A percentile compares a stretch with the other conserved stretches of the same genome.
Conservation (phyloP, 2,113 vertebrate species). For the Marmota monax region DNA sequence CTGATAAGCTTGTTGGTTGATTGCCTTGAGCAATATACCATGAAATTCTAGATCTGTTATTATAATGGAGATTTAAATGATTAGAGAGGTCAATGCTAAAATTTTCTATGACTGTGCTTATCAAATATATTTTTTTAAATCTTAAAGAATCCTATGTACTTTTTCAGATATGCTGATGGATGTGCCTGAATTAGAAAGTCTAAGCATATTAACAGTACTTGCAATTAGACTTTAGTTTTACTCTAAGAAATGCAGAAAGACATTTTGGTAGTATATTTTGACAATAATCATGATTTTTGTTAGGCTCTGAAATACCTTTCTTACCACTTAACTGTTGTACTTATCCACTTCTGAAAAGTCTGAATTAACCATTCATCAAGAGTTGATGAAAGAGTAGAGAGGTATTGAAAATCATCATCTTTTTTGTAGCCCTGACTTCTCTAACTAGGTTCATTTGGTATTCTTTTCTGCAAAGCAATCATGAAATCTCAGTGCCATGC, state of each 20-base stretch:
- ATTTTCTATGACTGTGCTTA: background rate
- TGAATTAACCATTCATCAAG: background rate
- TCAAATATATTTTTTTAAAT: background rate
- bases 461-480: background rate
- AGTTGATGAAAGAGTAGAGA: background rate
- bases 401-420: background rate
- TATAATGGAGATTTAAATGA: background rate
- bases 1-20: background rate
- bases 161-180: background rate
- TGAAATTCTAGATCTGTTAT: slow-evolving; percentile 7
- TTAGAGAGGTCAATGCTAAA: background rate
- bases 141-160: background rate
- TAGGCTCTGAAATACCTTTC: background rate
- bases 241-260: background rate
- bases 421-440: background rate
- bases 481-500: background rate
- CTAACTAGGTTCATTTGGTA: background rate
- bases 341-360: background rate
- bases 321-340: background rate
- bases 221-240: slow-evolving; percentile 1
- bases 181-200: background rate
- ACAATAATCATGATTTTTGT: background rate
- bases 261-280: background rate
- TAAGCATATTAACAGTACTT: background rate
- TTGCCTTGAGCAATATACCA: background rate